Evolutionary conservation across 2,113 vertebrate species (phyloP).

Genomic region (Heptranchias perlo): DNA sequence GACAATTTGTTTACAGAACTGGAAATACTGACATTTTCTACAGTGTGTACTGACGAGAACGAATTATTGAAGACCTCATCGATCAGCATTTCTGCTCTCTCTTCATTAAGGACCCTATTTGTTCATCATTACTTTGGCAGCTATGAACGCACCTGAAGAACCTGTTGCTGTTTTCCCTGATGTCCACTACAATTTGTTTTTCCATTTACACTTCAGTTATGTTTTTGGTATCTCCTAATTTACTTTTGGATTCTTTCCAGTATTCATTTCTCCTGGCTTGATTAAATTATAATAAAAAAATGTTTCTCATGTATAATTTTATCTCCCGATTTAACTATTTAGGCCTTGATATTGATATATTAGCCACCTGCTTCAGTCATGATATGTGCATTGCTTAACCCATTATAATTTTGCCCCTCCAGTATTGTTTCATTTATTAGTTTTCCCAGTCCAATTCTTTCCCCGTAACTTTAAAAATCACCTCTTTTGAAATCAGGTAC

Average conservation of each 20-base stretch:
- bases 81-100: not conserved
- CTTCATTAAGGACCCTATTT: not conserved
- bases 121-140: not conserved
- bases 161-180: conserved; percentile 12
- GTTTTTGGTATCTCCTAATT: not conserved
- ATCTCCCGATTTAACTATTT: not conserved
- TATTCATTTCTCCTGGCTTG: conserved; percentile 8
- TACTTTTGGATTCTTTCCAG: not conserved
- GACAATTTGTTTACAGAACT: not conserved
- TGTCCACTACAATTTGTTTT: conserved; percentile 25
- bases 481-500: not conserved
- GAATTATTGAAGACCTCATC: not conserved
- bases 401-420: not conserved
- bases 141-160: not conserved
- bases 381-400: not conserved
- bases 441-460: not conserved
- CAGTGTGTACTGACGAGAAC: not conserved
- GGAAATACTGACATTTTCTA: not conserved
- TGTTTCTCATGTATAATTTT: not conserved
- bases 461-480: not conserved
- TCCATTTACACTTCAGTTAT: conserved; percentile 30
- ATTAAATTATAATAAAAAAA: not conserved
- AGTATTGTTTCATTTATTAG: not conserved
- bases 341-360: not conserved
- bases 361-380: not conserved